Conservation (phyloP, 1,140 invertebrate species). For the Protaetia brevitarsis region DNA sequence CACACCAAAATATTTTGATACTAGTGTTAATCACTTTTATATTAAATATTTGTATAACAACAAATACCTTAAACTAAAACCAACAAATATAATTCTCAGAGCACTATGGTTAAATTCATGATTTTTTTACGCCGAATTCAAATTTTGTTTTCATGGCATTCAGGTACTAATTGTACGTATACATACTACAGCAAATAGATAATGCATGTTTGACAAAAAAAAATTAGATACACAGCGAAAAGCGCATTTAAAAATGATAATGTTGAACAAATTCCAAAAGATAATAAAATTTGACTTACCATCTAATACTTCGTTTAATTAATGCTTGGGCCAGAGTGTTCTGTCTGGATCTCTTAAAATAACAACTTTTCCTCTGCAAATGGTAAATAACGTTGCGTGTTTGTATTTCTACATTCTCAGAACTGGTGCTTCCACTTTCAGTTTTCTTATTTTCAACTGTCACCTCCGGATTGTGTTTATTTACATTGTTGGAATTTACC, state of each 20-base stretch:
- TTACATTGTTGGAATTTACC: conserved; percentile 10
- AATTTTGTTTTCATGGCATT: too few relatives aligned
- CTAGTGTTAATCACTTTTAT: too few relatives aligned
- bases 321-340: conserved; percentile 10
- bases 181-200: too few relatives aligned
- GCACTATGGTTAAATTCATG: too few relatives aligned
- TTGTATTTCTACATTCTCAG: background rate
- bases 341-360: conserved; percentile 2
- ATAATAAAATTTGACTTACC: conserved; percentile 22
- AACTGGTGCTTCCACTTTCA: background rate
- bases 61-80: too few relatives aligned
- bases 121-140: too few relatives aligned
- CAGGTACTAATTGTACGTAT: too few relatives aligned
- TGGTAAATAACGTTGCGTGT: background rate
- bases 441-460: background rate
- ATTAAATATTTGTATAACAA: too few relatives aligned
- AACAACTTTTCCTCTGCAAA: background rate
- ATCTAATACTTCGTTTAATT: conserved; percentile 25
- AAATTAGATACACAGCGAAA: background rate
- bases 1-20: too few relatives aligned
- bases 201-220: background rate
- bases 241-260: background rate
- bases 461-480: background rate
- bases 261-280: background rate
- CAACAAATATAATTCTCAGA: too few relatives aligned